These are phyloP conservation scores for Muntiacus muntjak DNA, from an alignment of 2,113 vertebrate genomes.

Conservation along the genomic window DNA sequence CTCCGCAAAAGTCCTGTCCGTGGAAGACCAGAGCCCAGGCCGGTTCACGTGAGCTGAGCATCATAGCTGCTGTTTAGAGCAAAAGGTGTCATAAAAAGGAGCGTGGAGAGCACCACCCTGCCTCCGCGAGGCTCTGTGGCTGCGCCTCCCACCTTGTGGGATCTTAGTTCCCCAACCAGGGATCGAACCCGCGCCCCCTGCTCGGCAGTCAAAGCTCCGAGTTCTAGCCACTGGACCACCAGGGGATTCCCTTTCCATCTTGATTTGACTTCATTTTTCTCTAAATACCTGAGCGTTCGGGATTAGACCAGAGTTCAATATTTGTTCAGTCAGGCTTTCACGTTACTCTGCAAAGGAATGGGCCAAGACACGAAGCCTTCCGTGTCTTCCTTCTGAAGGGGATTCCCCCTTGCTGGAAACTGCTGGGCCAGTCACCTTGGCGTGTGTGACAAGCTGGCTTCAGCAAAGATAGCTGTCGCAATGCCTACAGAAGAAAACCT, in stretches of 20 bases:
- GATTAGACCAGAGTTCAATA: neutral
- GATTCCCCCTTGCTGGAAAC: neutral
- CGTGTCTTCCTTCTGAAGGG: fast-evolving
- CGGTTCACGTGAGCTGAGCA: fast-evolving
- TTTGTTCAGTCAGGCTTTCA: neutral
- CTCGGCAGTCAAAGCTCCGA: neutral
- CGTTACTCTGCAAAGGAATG: fast-evolving
- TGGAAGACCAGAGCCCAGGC: neutral
- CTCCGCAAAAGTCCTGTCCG: fast-evolving
- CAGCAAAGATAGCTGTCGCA: fast-evolving
- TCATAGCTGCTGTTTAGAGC: fast-evolving
- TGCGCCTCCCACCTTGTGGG: fast-evolving
- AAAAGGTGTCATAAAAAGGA: neutral
- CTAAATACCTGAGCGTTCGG: too few species aligned
- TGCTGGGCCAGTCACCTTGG: neutral
- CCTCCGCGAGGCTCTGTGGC: neutral
- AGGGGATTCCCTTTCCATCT: neutral
- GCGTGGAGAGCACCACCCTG: fast-evolving
- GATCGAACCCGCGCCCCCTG: fast-evolving
- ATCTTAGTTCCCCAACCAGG: neutral
- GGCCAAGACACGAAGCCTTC: neutral
- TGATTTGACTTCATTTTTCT: neutral
- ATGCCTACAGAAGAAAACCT: neutral
- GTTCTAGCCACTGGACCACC: neutral
- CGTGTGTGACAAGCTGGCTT: neutral